Percentiles rank a stretch among this genome's conserved stretches.
phyloP scores from a whole-genome alignment of 2,888 invertebrate species.

The Liodrosophila aerea region DNA sequence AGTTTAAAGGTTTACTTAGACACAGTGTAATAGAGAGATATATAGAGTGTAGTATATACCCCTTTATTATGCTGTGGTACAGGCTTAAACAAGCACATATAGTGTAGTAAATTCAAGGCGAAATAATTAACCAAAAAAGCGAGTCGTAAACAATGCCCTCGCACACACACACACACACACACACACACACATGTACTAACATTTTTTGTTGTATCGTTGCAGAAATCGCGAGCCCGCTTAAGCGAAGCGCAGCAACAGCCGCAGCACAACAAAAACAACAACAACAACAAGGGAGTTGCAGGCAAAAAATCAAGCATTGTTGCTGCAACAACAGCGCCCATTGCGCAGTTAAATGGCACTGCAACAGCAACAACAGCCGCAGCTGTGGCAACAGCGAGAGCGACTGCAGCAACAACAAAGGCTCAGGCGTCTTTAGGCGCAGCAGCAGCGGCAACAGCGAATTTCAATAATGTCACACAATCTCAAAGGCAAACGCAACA shows the following conservation, averaged over 20 bases:
- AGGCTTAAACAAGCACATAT: slow-evolving; percentile 8
- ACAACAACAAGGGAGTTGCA: slow-evolving; percentile 43
- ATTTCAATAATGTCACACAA: slow-evolving; percentile 77
- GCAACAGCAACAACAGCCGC: slow-evolving; percentile 33
- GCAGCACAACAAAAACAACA: slow-evolving; percentile 33
- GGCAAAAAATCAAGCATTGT: slow-evolving; percentile 52
- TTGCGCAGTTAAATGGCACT: slow-evolving; percentile 56
- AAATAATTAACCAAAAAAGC: slow-evolving; percentile 5
- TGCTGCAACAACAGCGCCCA: slow-evolving; percentile 38
- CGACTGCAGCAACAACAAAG: slow-evolving; percentile 49
- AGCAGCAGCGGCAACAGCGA: slow-evolving; percentile 57
- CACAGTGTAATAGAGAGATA: too few species aligned
- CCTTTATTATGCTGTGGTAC: neutral
- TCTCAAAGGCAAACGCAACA: slow-evolving; percentile 65
- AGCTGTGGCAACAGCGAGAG: slow-evolving; percentile 23
- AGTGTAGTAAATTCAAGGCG: slow-evolving; percentile 28
- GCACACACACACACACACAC: neutral
- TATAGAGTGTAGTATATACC: too few species aligned
- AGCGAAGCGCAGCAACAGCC: slow-evolving; percentile 59
- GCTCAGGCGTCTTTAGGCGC: slow-evolving; percentile 73
- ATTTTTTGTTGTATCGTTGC: slow-evolving; percentile 28
- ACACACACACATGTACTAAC: too few species aligned
- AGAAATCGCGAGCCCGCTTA: slow-evolving; percentile 79
- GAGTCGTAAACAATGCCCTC: slow-evolving; percentile 27
- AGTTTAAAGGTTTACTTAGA: too few species aligned